Evolutionary conservation across 2,888 invertebrate species (phyloP), one percentile per base, ranked within the genome.

Genomic region (Hybos culiciformis): DNA sequence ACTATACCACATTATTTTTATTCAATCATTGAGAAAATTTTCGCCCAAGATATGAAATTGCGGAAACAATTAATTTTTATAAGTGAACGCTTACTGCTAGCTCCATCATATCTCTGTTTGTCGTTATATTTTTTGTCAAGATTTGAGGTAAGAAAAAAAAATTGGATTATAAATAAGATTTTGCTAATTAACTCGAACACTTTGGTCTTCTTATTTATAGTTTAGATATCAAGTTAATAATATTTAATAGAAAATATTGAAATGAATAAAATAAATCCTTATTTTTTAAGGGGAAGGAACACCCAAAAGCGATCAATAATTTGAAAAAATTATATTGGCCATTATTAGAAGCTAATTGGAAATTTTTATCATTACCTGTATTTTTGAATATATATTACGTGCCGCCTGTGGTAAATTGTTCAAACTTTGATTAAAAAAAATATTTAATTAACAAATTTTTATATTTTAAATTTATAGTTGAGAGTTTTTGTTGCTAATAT

Each of bases 1-100:
- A 73, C 80, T 3, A 67, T 85, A 4, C 85, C 86, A 1, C 85
- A 86, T 62, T 83, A 76, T 56, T 85, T 86, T 61, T 84, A 83
- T 56, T 68, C 70, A 48, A 66, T 73, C 26, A 56, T 81, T 37
- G 81, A 82, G 50, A 66, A 67, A 40, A 51, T 75, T 24, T 73
- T 82, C 44, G 72, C 77, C 1, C 71, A 74, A 48, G 73, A 75
- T 44, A 57, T 72, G 18, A 69, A 74, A 8, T 69, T 72, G 41
- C 71, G 71, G 45, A 68, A 71, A 2, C 56, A 75, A 36, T 66
- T 72, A 5, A 75, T 78, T 54, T 68, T 87, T 46, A 47, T 84
- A 19, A 69, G 83, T 47, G 86, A 87, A 60, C 70, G 86, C 56
- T 57, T 83, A 12, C 57, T 83, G 14, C 85, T 78, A 62, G 75